phyloP scores from a whole-genome alignment of 2,797 vertebrate genomes.

The Orestias chungarensis region DNA sequence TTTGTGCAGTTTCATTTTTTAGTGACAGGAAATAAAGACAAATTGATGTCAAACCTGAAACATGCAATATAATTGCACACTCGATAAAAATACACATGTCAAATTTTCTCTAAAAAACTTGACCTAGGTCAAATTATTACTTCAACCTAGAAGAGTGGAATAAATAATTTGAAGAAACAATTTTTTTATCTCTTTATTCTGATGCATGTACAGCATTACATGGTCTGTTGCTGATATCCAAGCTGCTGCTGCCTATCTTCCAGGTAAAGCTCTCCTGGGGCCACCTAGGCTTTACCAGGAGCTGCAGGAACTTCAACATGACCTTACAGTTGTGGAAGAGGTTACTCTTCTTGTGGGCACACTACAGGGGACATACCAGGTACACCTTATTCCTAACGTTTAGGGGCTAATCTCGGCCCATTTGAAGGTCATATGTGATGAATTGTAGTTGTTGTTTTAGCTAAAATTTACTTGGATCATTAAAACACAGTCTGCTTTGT shows the following conservation, averaged over 20 bases:
- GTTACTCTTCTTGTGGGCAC: constrained; percentile 93
- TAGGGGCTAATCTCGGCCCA: background rate
- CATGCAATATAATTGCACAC: background rate
- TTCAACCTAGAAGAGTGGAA: no score
- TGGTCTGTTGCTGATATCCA: background rate
- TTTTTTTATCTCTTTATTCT: background rate
- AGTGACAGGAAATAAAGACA: no score
- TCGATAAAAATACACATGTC: background rate
- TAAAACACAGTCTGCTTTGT: constrained; percentile 4
- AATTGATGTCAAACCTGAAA: background rate
- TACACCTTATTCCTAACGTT: constrained; percentile 42
- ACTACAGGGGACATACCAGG: constrained; percentile 94
- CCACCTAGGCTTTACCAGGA: constrained; percentile 96
- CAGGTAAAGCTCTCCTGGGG: constrained; percentile 88
- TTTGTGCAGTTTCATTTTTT: background rate
- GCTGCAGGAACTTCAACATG: constrained; percentile 94
- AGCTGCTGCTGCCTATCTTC: background rate
- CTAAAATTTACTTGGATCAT: background rate
- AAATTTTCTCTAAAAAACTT: no score
- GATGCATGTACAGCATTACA: background rate
- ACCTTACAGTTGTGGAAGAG: constrained; percentile 92
- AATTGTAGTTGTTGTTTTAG: background rate
- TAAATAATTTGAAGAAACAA: no score
- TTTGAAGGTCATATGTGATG: background rate
- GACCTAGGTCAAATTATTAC: no score